phyloP scores from a whole-genome alignment of 2,113 vertebrate species.

The Gadus macrocephalus region DNA sequence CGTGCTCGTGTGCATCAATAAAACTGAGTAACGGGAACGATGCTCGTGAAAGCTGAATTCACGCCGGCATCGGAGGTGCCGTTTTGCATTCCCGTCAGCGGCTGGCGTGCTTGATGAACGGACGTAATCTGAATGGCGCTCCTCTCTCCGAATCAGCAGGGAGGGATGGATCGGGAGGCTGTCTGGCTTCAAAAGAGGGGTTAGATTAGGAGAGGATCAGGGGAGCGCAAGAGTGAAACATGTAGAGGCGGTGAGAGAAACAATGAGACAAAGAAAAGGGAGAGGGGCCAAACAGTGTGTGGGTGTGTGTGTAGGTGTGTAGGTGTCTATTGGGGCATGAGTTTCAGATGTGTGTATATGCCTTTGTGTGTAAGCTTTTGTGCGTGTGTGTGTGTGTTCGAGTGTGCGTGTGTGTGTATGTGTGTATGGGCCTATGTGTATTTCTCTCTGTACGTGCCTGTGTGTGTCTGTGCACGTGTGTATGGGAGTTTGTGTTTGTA shows the following conservation, averaged over 20 bases:
- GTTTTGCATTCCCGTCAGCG: no score
- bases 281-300: constrained; percentile 40
- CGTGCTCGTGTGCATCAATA: no score
- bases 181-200: constrained; percentile 63
- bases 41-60: no score
- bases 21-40: no score
- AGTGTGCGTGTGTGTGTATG: no score
- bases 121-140: constrained; percentile 63
- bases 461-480: no score
- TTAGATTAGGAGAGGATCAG: constrained; percentile 38
- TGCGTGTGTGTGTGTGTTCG: no score
- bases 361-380: constrained; percentile 4
- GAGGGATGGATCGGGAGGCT: constrained; percentile 52
- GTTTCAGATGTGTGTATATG: constrained; percentile 9
- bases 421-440: not conserved
- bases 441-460: no score
- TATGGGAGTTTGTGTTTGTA: no score
- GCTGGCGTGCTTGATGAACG: constrained; percentile 58
- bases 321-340: constrained; percentile 20
- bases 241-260: constrained; percentile 29
- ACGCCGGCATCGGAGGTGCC: no score
- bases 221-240: constrained; percentile 47
- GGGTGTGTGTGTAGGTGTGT: constrained; percentile 18
- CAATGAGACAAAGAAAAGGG: constrained; percentile 26
- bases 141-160: constrained; percentile 55